phyloP scores from a whole-genome alignment of 2,113 vertebrate species.

The Rattus norvegicus region DNA sequence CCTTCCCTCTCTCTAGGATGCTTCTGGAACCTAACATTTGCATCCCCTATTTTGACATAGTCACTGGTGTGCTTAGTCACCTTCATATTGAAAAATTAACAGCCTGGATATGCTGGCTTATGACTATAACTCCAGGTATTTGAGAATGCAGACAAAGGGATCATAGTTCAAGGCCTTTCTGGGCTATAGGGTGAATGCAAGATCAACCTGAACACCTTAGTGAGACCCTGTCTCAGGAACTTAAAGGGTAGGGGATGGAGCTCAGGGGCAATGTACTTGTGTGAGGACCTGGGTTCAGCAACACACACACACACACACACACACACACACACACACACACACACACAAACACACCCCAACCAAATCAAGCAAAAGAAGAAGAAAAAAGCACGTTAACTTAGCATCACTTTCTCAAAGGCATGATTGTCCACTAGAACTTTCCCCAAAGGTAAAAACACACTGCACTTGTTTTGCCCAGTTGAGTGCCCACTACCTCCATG shows the following conservation, averaged over 20 bases:
- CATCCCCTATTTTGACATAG: background rate
- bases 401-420: background rate
- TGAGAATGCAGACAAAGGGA: background rate
- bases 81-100: background rate
- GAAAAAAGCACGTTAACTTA: background rate
- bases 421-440: background rate
- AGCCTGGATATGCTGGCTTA: background rate
- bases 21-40: background rate
- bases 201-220: background rate
- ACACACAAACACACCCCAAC: background rate
- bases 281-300: background rate
- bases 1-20: background rate
- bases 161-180: background rate
- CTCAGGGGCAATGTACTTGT: background rate
- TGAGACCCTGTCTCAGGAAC: background rate
- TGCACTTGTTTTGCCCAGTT: background rate
- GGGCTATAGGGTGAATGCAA: background rate
- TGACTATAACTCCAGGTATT: background rate
- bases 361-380: background rate
- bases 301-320: background rate
- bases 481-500: background rate
- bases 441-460: background rate
- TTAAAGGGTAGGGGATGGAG: background rate
- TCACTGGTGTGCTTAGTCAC: background rate
- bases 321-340: background rate